Evolutionary conservation across 2,888 invertebrate genomes (phyloP).

Genomic region (Spicauda simplicius): DNA sequence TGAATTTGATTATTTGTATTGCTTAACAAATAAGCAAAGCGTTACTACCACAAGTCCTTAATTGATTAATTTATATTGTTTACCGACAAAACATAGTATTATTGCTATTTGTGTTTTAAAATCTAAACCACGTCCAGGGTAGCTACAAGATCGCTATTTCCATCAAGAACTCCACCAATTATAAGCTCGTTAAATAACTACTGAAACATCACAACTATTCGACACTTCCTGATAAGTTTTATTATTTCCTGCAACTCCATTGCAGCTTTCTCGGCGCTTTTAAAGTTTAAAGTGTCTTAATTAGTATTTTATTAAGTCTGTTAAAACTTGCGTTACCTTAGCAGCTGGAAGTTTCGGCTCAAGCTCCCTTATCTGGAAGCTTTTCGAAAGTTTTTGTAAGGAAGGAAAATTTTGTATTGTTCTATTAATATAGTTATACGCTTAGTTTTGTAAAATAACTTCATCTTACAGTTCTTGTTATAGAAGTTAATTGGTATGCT

Average conservation of each 20-base stretch:
- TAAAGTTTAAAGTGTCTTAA: constrained; percentile 37
- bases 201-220: constrained; percentile 30
- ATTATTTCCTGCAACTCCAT: constrained; percentile 33
- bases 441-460: too few species aligned
- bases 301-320: constrained; percentile 38
- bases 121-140: too few species aligned
- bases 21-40: too few species aligned
- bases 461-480: too few species aligned
- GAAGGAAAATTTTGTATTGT: constrained; percentile 33
- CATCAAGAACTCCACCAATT: constrained; percentile 13
- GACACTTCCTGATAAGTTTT: constrained; percentile 36
- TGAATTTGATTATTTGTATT: too few species aligned
- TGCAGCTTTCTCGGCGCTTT: constrained; percentile 34
- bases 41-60: too few species aligned
- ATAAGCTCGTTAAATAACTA: constrained; percentile 26
- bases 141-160: not conserved
- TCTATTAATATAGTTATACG: constrained; percentile 10
- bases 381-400: constrained; percentile 23
- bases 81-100: too few species aligned
- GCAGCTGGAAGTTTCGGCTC: constrained; percentile 28
- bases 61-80: too few species aligned
- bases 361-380: constrained; percentile 30
- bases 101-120: too few species aligned
- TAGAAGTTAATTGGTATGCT: too few species aligned
- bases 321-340: constrained; percentile 36